A percentile compares a stretch with the other conserved stretches of the same genome.
These are phyloP conservation scores for Mixornis gularis DNA, from an alignment of 2,113 vertebrate genomes.

Conservation along the genomic window DNA sequence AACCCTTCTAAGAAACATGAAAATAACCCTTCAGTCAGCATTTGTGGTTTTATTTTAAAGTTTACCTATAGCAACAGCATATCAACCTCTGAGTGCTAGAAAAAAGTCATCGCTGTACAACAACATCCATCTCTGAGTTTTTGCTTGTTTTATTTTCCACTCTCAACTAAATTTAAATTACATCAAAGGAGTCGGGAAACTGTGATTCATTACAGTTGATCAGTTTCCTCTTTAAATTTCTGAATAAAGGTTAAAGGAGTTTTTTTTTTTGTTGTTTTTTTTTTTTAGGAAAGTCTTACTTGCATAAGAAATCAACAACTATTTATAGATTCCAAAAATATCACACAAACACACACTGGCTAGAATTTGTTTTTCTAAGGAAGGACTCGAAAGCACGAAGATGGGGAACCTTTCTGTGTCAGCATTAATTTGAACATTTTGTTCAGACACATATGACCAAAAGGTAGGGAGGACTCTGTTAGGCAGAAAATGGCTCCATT, in stretches of 20 bases:
- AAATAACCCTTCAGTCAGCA: not conserved
- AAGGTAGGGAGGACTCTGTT: not conserved
- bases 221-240: not conserved
- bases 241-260: not conserved
- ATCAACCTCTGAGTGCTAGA: not conserved
- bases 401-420: not conserved
- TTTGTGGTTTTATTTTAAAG: not conserved
- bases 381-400: not conserved
- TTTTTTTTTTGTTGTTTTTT: not conserved
- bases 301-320: not conserved
- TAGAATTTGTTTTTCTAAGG: not conserved
- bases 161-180: not conserved
- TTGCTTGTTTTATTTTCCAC: not conserved
- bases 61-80: not conserved
- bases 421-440: not conserved
- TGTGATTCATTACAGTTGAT: not conserved
- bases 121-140: not conserved
- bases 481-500: not conserved
- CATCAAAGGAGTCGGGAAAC: not conserved
- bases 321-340: not conserved
- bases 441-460: not conserved
- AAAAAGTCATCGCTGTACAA: not conserved
- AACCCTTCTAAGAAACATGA: not conserved
- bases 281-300: not conserved
- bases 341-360: not conserved